Conservation (phyloP, 1,140 invertebrate species). For the Eulimnadia texana region DNA sequence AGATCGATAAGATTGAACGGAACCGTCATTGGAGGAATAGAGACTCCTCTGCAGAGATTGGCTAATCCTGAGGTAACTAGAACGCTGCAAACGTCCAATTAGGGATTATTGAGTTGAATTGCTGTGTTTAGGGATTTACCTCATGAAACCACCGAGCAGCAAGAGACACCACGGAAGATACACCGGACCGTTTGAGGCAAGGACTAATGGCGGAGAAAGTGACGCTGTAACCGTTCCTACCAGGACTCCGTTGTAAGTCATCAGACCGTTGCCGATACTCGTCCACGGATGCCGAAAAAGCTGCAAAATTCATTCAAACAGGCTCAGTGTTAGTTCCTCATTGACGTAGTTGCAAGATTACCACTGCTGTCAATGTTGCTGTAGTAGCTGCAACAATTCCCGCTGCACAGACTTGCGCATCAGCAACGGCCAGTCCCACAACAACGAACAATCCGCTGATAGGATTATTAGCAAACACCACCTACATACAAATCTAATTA, state of each 20-base stretch:
- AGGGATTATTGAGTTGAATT: no score
- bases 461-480: constrained; percentile 4
- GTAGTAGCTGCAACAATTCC: constrained; percentile 4
- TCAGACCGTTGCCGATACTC: constrained; percentile 1
- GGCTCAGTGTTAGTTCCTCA: no score
- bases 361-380: neutral
- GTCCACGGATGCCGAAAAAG: constrained; percentile 2
- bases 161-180: constrained; percentile 8
- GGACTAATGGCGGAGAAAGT: neutral
- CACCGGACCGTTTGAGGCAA: neutral
- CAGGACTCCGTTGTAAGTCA: constrained; percentile 7
- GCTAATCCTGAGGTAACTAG: constrained; percentile 1
- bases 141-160: neutral
- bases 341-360: constrained; percentile 4
- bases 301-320: no score
- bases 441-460: constrained; percentile 2
- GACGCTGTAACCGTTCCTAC: constrained; percentile 6
- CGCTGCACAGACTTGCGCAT: neutral
- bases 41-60: constrained; percentile 2
- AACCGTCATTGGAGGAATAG: constrained; percentile 7
- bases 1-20: constrained; percentile 10
- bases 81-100: neutral
- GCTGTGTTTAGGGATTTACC: no score
- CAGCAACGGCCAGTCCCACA: neutral
- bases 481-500: no score